Conservation (phyloP, 2,797 vertebrate genomes). For the Podarcis lilfordi region DNA sequence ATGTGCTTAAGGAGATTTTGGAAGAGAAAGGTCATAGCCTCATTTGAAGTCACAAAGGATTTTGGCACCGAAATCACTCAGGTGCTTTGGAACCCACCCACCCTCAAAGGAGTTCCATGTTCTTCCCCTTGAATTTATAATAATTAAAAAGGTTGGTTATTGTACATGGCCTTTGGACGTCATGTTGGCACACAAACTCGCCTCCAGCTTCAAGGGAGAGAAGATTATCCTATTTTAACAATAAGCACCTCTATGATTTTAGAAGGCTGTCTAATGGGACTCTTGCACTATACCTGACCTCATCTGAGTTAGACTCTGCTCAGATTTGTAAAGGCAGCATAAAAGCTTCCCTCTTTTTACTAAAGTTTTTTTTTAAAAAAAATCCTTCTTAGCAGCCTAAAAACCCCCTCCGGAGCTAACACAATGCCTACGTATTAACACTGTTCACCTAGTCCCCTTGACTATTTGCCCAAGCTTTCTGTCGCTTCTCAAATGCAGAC, state of each 20-base stretch:
- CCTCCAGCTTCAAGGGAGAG: constrained; percentile 46
- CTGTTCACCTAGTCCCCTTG: constrained; percentile 39
- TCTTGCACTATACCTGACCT: constrained; percentile 55
- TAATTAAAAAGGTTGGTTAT: constrained; percentile 23
- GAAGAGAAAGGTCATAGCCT: neutral
- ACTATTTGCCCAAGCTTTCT: constrained; percentile 39
- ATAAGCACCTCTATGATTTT: constrained; percentile 38
- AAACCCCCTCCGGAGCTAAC: constrained; percentile 41
- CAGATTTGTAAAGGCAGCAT: constrained; percentile 45
- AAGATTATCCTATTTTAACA: constrained; percentile 45
- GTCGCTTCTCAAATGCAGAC: constrained; percentile 57
- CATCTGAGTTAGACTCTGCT: constrained; percentile 42
- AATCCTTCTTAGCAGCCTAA: constrained; percentile 41
- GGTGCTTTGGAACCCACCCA: neutral
- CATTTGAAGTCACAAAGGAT: constrained; percentile 8
- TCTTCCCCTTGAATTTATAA: constrained; percentile 23
- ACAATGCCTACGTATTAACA: constrained; percentile 33
- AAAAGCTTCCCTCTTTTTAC: constrained; percentile 39
- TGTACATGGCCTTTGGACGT: constrained; percentile 33
- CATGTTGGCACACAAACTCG: constrained; percentile 45
- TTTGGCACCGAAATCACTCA: neutral
- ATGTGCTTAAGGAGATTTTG: neutral
- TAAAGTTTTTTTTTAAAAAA: neutral
- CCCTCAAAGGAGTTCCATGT: neutral
- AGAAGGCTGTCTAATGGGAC: constrained; percentile 50